Evolutionary conservation across 2,797 vertebrate genomes (phyloP), one percentile per base, ranked within the genome.

Genomic region (Ctenosaura bakeri): DNA sequence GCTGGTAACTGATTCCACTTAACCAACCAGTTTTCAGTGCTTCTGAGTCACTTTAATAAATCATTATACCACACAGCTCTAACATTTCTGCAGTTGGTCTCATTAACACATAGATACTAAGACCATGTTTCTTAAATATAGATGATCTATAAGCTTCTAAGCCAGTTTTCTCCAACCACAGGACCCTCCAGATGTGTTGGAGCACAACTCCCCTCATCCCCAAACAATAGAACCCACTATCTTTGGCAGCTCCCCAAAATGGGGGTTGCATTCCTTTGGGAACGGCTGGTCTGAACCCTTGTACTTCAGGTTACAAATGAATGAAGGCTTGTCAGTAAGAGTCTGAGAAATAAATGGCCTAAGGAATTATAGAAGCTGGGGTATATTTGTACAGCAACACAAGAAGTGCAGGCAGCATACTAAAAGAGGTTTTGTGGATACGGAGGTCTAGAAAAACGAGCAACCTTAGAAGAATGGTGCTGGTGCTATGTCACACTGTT

Each of bases 11-110:
- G 82, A 92, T 85, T 83, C 93, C 46, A 38, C 74, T 69, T 35
- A 56, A 83, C 87, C 71, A 93, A 69, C 8, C 84, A 85, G 50
- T 80, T 14, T 56, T 89, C 9, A 4, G 38, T 26, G 69, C 59
- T 50, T 86, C 42, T 0, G 0, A 92, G 89, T 89, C 46, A 86
- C 9, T 0, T 83, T 26, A 0, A 0, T 46, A 84, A 93, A 94
- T 89, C 85, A 93, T 87, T 66, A 83, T 18, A 89, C 81, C 89
- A 86, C 77, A 92, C 90, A 89, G 85, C 91, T 54, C 56, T 91
- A 90, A 35, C 78, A 74, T 1, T 1, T 1, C 16, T 38, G 89
- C 38, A 93, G 66, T 76, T 94, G 6, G 52, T 26, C 79, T 78
- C 66, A 71, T 89, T 88, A 83, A 90, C 64, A 90, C 81, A 94